These are phyloP conservation scores for Hipparchia semele DNA, from an alignment of 2,888 invertebrate genomes.

Conservation along the genomic window DNA sequence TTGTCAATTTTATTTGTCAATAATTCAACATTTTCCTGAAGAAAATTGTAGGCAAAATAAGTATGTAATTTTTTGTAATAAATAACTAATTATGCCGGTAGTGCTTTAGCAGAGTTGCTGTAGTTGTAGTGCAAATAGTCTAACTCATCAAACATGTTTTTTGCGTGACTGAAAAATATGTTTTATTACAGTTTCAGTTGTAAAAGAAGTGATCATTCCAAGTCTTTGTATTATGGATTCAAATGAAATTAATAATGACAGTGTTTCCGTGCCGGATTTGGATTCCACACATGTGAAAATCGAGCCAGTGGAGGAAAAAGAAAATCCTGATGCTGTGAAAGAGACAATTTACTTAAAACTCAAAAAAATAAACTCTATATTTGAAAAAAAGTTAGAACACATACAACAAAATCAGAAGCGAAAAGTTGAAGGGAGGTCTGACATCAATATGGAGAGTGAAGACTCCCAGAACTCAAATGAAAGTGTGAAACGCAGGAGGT, in stretches of 20 bases:
- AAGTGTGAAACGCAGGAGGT: constrained; percentile 34
- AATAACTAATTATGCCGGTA: not conserved
- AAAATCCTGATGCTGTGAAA: not conserved
- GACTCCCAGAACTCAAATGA: constrained; percentile 31
- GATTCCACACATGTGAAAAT: constrained; percentile 22
- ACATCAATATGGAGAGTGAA: constrained; percentile 22
- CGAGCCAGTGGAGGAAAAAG: constrained; percentile 2
- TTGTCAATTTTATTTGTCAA: too few species aligned
- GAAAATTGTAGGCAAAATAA: not conserved
- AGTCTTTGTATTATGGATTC: constrained; percentile 30
- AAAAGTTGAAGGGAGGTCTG: constrained; percentile 26
- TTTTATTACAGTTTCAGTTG: not conserved
- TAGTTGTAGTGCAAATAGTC: not conserved
- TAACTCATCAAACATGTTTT: not conserved
- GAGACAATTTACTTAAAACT: not conserved
- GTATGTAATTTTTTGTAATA: not conserved
- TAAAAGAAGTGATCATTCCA: constrained; percentile 6
- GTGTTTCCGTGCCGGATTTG: constrained; percentile 22
- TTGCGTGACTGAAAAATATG: not conserved
- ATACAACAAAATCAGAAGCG: constrained; percentile 26
- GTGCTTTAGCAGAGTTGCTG: not conserved
- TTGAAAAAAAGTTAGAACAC: constrained; percentile 7
- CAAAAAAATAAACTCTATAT: not conserved
- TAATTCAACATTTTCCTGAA: too few species aligned
- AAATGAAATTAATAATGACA: constrained; percentile 30